Evolutionary conservation across 2,797 vertebrate genomes (phyloP).

Genomic region (Mormyrops boulengeri): DNA sequence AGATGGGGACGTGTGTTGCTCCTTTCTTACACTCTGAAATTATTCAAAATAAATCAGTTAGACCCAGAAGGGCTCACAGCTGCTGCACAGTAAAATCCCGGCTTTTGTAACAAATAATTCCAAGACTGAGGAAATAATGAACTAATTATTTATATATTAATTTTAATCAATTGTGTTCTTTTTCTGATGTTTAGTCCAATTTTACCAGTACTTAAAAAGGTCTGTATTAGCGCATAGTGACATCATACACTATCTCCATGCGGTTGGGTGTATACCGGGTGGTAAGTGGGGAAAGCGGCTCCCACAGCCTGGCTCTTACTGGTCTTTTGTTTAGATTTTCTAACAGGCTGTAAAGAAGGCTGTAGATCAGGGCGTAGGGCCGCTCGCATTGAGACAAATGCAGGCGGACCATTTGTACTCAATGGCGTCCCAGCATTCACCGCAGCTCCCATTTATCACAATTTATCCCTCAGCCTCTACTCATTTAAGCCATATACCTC

Average conservation of each 20-base stretch:
- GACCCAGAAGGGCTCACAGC: neutral
- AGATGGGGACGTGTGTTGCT: neutral
- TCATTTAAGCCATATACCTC: neutral
- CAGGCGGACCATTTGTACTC: neutral
- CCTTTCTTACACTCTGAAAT: neutral
- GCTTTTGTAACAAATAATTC: neutral
- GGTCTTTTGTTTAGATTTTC: neutral
- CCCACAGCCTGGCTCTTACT: neutral
- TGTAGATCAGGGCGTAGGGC: neutral
- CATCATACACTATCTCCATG: neutral
- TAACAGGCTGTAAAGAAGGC: neutral
- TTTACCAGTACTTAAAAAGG: neutral
- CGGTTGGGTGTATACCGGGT: neutral
- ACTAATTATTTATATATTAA: neutral
- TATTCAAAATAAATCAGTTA: constrained; percentile 3
- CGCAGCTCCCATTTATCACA: constrained; percentile 23
- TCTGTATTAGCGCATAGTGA: neutral
- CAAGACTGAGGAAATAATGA: neutral
- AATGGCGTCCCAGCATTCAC: neutral
- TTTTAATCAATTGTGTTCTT: neutral
- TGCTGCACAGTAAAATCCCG: neutral
- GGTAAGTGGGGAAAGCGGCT: neutral
- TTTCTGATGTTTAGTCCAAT: neutral
- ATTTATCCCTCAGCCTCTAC: neutral
- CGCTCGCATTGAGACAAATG: neutral